Conservation (phyloP, 2,113 vertebrate species). For the Excalfactoria chinensis region DNA sequence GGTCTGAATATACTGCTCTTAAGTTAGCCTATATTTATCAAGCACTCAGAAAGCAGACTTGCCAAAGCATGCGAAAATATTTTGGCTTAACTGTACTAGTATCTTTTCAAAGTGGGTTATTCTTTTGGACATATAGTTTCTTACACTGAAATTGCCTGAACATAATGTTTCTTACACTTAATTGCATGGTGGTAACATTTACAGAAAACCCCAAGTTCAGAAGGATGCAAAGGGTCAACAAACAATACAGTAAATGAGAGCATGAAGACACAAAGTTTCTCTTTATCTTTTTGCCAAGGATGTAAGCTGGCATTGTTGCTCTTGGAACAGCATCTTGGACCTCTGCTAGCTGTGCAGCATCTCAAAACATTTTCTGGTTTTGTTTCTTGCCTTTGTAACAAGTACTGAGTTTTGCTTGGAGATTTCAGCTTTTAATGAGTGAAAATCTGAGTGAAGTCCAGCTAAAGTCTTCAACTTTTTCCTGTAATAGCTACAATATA, state of each 20-base stretch:
- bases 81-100: neutral
- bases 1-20: neutral
- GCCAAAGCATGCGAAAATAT: neutral
- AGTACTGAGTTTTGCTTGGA: neutral
- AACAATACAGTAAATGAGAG: neutral
- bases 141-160: no score
- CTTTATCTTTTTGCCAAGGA: neutral
- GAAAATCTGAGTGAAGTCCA: neutral
- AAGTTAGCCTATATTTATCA: neutral
- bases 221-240: neutral
- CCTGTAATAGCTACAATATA: neutral
- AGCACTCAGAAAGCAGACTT: neutral
- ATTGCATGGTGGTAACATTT: neutral
- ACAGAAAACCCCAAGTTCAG: neutral
- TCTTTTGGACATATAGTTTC: neutral
- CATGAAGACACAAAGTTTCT: neutral
- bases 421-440: neutral
- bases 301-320: fast-evolving
- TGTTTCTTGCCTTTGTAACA: neutral
- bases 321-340: neutral
- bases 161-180: no score
- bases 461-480: neutral
- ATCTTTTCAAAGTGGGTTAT: neutral
- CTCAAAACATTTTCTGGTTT: neutral
- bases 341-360: neutral